Percentiles rank a stretch among this genome's conserved stretches.
Evolutionary conservation across 2,888 invertebrate species (phyloP).

Genomic region (Lycocerus yunnanus): DNA sequence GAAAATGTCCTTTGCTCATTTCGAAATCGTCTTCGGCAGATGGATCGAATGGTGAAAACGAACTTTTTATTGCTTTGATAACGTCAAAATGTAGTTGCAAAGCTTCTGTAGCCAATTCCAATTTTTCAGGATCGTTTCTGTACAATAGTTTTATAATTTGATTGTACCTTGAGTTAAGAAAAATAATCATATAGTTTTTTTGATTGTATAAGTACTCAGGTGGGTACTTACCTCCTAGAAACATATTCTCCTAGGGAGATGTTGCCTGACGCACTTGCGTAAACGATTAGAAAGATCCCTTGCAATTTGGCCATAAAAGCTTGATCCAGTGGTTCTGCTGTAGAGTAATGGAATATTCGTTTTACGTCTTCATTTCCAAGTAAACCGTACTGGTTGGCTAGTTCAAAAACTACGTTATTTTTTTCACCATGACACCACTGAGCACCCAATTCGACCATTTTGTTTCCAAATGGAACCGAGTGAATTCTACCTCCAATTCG

Average conservation of each 20-base stretch:
- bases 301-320: slow-evolving; percentile 40
- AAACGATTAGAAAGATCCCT: slow-evolving; percentile 39
- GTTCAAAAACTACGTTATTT: slow-evolving; percentile 45
- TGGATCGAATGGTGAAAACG: slow-evolving; percentile 68
- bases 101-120: neutral
- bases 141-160: neutral
- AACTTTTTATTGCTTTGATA: slow-evolving; percentile 48
- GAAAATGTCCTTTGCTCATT: neutral
- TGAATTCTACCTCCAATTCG: slow-evolving; percentile 47
- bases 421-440: slow-evolving; percentile 50
- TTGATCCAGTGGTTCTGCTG: slow-evolving; percentile 42
- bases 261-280: slow-evolving; percentile 32
- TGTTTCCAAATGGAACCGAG: slow-evolving; percentile 37
- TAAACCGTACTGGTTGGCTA: slow-evolving; percentile 46
- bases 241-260: slow-evolving; percentile 47
- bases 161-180: neutral
- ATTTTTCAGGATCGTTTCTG: neutral
- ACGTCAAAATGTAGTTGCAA: neutral
- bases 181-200: neutral
- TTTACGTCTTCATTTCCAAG: slow-evolving; percentile 28
- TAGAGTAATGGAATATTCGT: slow-evolving; percentile 41
- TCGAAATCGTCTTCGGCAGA: slow-evolving; percentile 70
- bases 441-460: slow-evolving; percentile 46
- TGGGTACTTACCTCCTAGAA: slow-evolving; percentile 42
- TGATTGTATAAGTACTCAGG: neutral